Evolutionary conservation across 2,888 invertebrate species (phyloP), one percentile per base, ranked within the genome.

Genomic region (Patella depressa): DNA sequence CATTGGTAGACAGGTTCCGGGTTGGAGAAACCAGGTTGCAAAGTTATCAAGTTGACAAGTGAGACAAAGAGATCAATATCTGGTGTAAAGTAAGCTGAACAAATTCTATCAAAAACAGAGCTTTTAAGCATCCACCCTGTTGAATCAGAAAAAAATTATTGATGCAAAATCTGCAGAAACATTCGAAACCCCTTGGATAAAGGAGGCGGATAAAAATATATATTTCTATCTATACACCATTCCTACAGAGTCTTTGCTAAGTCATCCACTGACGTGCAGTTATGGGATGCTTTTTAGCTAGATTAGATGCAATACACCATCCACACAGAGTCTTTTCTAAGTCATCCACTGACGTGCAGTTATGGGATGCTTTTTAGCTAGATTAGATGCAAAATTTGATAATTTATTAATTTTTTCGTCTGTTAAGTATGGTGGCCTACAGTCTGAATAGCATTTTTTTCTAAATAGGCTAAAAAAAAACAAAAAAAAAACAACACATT

Each of bases 31-130:
- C 80, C 79, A 81, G 9, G 79, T 78, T 9, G 82, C 80, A 80
- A 78, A 82, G 9, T 5, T n/a, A 53, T 69, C n/a, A 3, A 75
- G 12, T 70, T 78, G 65, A 29, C 65, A 54, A 73, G 74, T 78
- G 7, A 75, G n/a, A 14, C 78, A 79, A 84, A 84, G 12, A 81
- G 45, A 76, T 81, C 81, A 24, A 80, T 77, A 19, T 80, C 73
- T 55, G 82, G 79, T 5, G 17, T n/a, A 74, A 82, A 82, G 17
- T 72, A 79, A 15, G 81, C 75, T 3, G 59, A 53, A 57, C 75
- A 69, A 59, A 73, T 73, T 1, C 73, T 55, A 15, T 34, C 15
- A 75, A 71, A 78, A 19, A 75, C 71, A 12, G 34, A 55, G 45
- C 4, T 53, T 54, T 75, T 69, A 17, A 72, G 19, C 45, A 24